Evolutionary conservation across 2,113 vertebrate genomes (phyloP).

Genomic region (Oncorhynchus kisutch): DNA sequence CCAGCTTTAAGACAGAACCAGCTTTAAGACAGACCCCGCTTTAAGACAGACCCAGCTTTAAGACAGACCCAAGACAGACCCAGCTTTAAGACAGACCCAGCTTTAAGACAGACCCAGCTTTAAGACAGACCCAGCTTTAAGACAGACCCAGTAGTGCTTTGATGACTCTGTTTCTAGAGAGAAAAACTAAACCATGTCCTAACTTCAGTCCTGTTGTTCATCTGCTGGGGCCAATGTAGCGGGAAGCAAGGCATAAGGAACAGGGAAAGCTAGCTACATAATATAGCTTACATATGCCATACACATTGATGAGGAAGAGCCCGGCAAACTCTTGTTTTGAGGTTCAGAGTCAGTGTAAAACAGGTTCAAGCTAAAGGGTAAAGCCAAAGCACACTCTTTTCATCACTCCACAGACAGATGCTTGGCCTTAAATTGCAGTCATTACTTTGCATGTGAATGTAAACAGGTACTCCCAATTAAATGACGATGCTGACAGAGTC

Average conservation of each 20-base stretch:
- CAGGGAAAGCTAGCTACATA: not conserved
- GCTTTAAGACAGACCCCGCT: not conserved
- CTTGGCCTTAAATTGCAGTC: not conserved
- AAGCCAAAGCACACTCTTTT: not conserved
- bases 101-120: not conserved
- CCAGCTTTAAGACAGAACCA: not conserved
- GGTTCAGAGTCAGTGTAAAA: not conserved
- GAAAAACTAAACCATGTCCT: slow-evolving; percentile 4
- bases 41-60: too few species aligned
- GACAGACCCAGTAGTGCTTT: slow-evolving; percentile 6
- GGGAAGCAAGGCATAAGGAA: not conserved
- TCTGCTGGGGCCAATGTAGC: not conserved
- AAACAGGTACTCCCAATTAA: slow-evolving; percentile 9
- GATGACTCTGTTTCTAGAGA: not conserved
- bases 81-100: not conserved
- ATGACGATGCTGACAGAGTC: slow-evolving; percentile 1
- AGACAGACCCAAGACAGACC: not conserved
- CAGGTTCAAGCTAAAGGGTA: not conserved
- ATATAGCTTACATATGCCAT: not conserved
- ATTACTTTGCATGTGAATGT: slow-evolving; percentile 18
- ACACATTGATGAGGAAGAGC: not conserved
- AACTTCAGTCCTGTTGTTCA: not conserved
- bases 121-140: not conserved
- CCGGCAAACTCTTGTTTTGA: not conserved
- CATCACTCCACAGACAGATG: slow-evolving; percentile 2